These are phyloP conservation scores for Scaptomyza parva DNA, from an alignment of 2,888 invertebrate species.

Conservation along the genomic window DNA sequence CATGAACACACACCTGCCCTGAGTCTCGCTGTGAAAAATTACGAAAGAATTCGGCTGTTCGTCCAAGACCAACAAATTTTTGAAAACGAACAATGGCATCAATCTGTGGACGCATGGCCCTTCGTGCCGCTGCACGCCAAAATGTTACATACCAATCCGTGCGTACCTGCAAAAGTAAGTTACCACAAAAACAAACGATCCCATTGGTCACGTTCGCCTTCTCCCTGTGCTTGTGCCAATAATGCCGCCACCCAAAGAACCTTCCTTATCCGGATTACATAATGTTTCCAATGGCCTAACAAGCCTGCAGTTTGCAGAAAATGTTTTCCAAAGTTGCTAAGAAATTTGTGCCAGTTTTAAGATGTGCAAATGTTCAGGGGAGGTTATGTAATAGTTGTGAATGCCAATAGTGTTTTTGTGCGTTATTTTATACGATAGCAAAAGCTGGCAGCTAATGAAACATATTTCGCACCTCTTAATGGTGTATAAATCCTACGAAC, in stretches of 20 bases:
- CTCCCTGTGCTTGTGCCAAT: slow-evolving; percentile 14
- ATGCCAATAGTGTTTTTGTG: slow-evolving; percentile 44
- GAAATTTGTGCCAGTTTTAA: slow-evolving; percentile 21
- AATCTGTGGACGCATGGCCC: slow-evolving; percentile 89
- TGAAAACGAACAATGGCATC: slow-evolving; percentile 88
- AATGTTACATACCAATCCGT: slow-evolving; percentile 88
- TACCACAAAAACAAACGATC: slow-evolving; percentile 24
- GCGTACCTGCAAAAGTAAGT: slow-evolving; percentile 89
- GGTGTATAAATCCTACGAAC: not conserved
- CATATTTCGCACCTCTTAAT: slow-evolving; percentile 37
- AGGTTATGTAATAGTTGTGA: slow-evolving; percentile 72
- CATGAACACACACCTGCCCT: slow-evolving; percentile 47
- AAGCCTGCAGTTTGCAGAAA: not conserved
- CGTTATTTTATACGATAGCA: not conserved
- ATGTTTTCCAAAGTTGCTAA: not conserved
- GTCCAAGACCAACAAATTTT: slow-evolving; percentile 64
- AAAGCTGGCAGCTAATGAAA: not conserved
- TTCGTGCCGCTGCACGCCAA: slow-evolving; percentile 88
- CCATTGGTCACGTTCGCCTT: slow-evolving; percentile 48
- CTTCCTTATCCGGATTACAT: slow-evolving; percentile 54
- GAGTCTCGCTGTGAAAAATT: slow-evolving; percentile 73
- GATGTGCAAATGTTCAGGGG: slow-evolving; percentile 38
- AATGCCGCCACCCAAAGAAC: slow-evolving; percentile 5
- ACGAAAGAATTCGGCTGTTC: slow-evolving; percentile 76
- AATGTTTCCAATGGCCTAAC: slow-evolving; percentile 24